Conservation (phyloP, 2,888 invertebrate species). For the Drosophila pseudotakahashii region DNA sequence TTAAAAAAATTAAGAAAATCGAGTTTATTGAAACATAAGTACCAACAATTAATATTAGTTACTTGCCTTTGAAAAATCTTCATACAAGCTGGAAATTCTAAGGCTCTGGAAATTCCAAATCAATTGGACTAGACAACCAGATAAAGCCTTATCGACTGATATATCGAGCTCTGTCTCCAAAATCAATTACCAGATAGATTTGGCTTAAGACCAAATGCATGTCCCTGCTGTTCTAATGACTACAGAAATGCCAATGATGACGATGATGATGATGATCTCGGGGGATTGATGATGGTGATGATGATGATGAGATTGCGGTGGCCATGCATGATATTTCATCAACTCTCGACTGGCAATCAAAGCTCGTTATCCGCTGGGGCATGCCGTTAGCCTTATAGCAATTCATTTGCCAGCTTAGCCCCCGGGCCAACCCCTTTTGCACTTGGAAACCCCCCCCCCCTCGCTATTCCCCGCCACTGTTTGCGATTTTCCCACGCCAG, state of each 20-base stretch:
- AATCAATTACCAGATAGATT: conserved; percentile 25
- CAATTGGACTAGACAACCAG: no score
- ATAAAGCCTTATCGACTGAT: not conserved
- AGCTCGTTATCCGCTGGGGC: conserved; percentile 38
- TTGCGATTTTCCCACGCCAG: conserved; percentile 4
- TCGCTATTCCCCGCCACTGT: no score
- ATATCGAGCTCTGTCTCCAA: conserved; percentile 1
- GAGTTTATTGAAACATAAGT: no score
- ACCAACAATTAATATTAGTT: no score
- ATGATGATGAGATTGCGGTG: not conserved
- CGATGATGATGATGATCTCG: conserved; percentile 5
- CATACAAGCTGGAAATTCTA: no score
- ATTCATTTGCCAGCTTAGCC: conserved; percentile 39
- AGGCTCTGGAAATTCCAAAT: no score
- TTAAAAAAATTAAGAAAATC: no score
- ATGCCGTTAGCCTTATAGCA: conserved; percentile 43
- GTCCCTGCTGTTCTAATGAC: conserved; percentile 2
- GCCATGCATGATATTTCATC: conserved; percentile 29
- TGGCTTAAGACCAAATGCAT: conserved; percentile 20
- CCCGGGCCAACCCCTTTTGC: conserved; percentile 4
- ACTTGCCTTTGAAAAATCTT: no score
- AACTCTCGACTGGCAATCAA: conserved; percentile 39
- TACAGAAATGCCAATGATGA: conserved; percentile 1
- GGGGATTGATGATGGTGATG: not conserved
- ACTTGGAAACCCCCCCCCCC: no score